These are phyloP conservation scores for Momotus momota DNA, from an alignment of 2,797 vertebrate species.

Conservation along the genomic window DNA sequence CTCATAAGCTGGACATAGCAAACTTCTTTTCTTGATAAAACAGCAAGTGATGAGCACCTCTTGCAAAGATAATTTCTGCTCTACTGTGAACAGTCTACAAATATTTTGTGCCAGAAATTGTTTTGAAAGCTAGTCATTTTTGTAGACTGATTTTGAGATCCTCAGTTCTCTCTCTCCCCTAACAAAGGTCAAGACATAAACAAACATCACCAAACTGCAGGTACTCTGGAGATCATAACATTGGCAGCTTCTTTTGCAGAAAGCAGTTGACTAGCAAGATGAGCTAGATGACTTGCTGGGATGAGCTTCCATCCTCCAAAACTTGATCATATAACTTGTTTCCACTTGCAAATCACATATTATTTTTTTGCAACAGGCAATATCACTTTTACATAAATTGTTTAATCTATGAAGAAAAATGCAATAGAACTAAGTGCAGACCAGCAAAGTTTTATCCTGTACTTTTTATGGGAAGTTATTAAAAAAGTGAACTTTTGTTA, in stretches of 20 bases:
- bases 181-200: background rate
- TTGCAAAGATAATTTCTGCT: background rate
- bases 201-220: background rate
- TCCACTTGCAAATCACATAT: background rate
- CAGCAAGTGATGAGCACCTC: background rate
- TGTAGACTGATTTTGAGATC: background rate
- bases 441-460: background rate
- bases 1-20: background rate
- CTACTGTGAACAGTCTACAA: background rate
- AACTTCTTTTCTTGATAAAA: background rate
- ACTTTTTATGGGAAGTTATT: background rate
- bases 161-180: background rate
- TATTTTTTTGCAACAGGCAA: background rate
- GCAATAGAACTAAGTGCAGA: background rate
- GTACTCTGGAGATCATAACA: background rate
- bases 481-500: background rate
- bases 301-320: background rate
- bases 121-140: background rate
- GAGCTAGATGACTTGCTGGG: background rate
- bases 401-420: background rate
- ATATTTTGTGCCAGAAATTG: background rate
- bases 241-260: background rate
- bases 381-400: background rate
- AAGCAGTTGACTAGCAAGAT: background rate
- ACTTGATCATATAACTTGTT: background rate